Evolutionary conservation across 1,140 invertebrate species (phyloP), one percentile per base, ranked within the genome.

Genomic region (Drosophila albomicans): DNA sequence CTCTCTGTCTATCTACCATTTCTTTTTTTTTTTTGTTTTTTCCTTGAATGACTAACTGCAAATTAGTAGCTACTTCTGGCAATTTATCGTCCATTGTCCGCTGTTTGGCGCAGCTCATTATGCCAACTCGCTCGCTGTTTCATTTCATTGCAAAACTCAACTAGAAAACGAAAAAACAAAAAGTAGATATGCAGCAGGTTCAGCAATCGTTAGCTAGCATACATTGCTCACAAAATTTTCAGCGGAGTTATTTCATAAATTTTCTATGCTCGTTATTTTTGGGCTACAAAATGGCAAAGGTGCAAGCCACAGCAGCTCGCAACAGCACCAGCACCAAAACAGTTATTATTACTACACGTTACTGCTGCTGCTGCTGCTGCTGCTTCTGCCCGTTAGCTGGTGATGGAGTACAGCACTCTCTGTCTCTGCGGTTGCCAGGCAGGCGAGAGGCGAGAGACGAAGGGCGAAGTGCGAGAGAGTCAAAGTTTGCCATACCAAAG

Each of bases 21-120:
- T 46, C 45, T 38, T 8, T 73, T 48, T 65, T 54, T 52, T 45
- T 52, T 65, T 54, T 52, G 41, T 52, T 48, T 76, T 73, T 65
- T 52, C 5, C 7, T 74, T 75, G 72, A 86, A 75, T 84, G 78
- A 85, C 82, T 85, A 81, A 85, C 81, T 85, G 81, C 82, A 85
- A 85, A 87, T 85, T 85, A 85, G 81, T 86, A 86, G 81, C 81
- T 86, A 85, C 81, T 85, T 85, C 81, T 85, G 85, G 82, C 81
- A 86, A 81, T 85, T 85, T 81, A 85, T 85, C 82, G 78, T 68
- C 69, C 78, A 81, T 81, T 81, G 82, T 86, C 62, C 49, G 59
- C 7, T 38, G 35, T 38, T 20, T 20, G 20, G 20, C 20, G 20
- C 8, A 38, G 8, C 35, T 38, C 35, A 38, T 38, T 38, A 38